phyloP scores from a whole-genome alignment of 2,797 vertebrate species.

The Urophycis tenuis region DNA sequence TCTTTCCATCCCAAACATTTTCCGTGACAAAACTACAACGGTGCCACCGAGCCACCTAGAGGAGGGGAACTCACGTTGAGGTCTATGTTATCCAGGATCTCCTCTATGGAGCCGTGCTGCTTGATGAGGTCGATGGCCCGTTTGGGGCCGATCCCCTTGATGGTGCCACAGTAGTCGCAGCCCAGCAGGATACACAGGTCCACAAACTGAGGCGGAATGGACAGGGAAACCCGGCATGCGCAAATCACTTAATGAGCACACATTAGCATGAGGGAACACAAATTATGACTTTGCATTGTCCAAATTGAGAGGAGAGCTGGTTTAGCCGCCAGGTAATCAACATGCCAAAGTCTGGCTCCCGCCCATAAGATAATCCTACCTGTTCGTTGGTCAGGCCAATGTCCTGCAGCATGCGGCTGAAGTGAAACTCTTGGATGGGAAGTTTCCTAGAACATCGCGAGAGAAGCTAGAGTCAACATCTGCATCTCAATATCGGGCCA shows the following conservation, averaged over 20 bases:
- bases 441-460: conserved; percentile 73
- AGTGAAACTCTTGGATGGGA: conserved; percentile 93
- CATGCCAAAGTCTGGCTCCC: too few species aligned
- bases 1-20: background rate
- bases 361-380: conserved; percentile 40
- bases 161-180: conserved; percentile 95
- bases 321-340: background rate
- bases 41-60: background rate
- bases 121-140: conserved; percentile 89
- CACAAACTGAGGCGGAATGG: conserved; percentile 75
- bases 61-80: conserved; percentile 59
- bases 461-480: background rate
- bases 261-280: background rate
- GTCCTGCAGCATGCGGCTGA: conserved; percentile 82
- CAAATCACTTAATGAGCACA: background rate
- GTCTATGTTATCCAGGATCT: conserved; percentile 86
- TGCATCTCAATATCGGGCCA: background rate
- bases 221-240: background rate
- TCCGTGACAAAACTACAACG: background rate
- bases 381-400: conserved; percentile 78
- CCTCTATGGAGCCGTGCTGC: conserved; percentile 88
- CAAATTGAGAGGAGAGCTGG: background rate
- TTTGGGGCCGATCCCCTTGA: conserved; percentile 94
- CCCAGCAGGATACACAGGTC: conserved; percentile 95
- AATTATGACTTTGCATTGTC: background rate